Evolutionary conservation across 2,797 vertebrate species (phyloP).

Genomic region (Onychomys leucogaster): DNA sequence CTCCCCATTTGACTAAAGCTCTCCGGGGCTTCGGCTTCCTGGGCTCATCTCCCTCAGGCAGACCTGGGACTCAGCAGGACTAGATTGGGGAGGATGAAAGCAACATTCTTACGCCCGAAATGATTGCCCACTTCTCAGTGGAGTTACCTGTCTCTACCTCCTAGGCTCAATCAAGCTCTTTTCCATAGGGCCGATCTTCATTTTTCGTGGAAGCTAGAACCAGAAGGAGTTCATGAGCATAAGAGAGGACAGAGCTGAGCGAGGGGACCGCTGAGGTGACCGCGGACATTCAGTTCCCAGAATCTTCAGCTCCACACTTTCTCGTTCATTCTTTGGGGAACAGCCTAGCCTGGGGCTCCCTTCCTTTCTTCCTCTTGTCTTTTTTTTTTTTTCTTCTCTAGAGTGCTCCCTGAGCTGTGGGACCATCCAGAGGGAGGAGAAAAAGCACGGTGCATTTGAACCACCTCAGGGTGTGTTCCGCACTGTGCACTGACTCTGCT

Average conservation of each 20-base stretch:
- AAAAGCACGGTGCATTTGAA: background rate
- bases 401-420: background rate
- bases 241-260: background rate
- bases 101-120: fast-evolving
- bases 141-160: background rate
- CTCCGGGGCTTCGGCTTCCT: background rate
- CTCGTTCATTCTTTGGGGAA: background rate
- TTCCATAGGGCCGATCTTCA: background rate
- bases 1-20: background rate
- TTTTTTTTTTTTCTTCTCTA: background rate
- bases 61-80: fast-evolving
- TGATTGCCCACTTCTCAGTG: background rate
- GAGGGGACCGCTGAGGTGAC: background rate
- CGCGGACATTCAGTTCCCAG: background rate
- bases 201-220: background rate
- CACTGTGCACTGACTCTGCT: background rate
- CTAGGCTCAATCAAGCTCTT: background rate
- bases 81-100: background rate
- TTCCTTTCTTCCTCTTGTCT: background rate
- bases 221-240: background rate
- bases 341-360: background rate
- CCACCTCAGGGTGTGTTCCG: background rate
- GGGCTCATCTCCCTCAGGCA: background rate
- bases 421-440: background rate
- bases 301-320: background rate